Evolutionary conservation across 2,113 vertebrate genomes (phyloP), one percentile per base, ranked within the genome.

Genomic region (Dendrocopos noguchii): DNA sequence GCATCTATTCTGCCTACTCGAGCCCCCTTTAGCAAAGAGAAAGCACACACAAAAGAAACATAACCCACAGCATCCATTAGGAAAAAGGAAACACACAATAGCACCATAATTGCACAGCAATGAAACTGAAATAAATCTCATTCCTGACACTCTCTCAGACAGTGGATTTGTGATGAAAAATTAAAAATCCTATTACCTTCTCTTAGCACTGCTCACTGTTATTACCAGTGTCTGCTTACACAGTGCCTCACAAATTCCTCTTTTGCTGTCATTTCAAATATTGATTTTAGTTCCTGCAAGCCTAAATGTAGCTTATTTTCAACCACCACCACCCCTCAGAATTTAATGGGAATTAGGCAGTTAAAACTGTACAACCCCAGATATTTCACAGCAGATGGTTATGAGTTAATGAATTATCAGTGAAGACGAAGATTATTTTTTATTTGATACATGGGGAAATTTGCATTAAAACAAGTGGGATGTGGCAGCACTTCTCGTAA

Each of bases 1-100:
- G 98, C 99, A 36, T 99, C 99, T 28, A 99, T 98, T 97, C 99
- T 98, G 87, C 99, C 99, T 60, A 98, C 97, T 27, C 98, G 98
- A 67, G 98, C 98, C 7, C 98, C 99, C 99, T 99, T 93, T 85
- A 39, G 34, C 71, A 88, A 64, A 78, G 86, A 52, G 31, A 36
- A 78, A 21, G 5, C 68, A 81, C 50, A 28, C 24, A 72, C 36
- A 46, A 52, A 80, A 25, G 63, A 36, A 56, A 52, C 21, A 28
- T 27, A n/a, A 28, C 20, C 9, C 79, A 73, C 15, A 79, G 24
- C 12, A 56, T 5, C 52, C 4, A 33, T 93, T 71, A 74, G 70
- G 28, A 76, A 85, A 73, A 59, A 60, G 27, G 16, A 83, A 70
- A 67, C 1, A 24, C 0, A 1, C 28, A 12, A 89, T 15, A 80